Evolutionary conservation across 2,113 vertebrate species (phyloP).

Genomic region (Pipra filicauda): DNA sequence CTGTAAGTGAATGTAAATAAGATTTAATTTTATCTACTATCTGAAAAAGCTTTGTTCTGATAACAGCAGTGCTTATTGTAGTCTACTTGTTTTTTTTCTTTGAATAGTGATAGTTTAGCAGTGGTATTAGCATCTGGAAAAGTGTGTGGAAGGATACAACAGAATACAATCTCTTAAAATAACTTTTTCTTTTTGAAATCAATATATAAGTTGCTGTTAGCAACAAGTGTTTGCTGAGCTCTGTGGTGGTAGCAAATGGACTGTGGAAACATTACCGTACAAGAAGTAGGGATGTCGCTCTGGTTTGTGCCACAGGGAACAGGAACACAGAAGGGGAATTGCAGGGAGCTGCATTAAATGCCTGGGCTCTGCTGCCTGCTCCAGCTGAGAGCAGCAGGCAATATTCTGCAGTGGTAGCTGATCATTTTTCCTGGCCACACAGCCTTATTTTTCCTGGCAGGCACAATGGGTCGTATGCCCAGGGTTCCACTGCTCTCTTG

Average conservation of each 20-base stretch:
- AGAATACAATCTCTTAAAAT: neutral
- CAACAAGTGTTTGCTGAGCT: neutral
- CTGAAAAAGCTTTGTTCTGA: neutral
- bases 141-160: neutral
- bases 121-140: neutral
- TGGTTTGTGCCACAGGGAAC: neutral
- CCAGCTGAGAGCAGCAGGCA: neutral
- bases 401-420: neutral
- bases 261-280: neutral
- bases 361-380: neutral
- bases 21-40: neutral
- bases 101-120: neutral
- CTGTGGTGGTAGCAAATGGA: neutral
- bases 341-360: neutral
- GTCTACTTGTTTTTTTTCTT: neutral
- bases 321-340: neutral
- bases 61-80: neutral
- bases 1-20: neutral
- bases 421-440: neutral
- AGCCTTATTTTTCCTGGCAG: neutral
- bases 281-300: fast-evolving
- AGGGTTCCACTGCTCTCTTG: neutral
- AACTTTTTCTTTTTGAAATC: neutral
- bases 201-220: neutral
- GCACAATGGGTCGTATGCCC: neutral